These are phyloP conservation scores for Ichneumon xanthorius DNA, from an alignment of 2,888 invertebrate species.

Conservation along the genomic window DNA sequence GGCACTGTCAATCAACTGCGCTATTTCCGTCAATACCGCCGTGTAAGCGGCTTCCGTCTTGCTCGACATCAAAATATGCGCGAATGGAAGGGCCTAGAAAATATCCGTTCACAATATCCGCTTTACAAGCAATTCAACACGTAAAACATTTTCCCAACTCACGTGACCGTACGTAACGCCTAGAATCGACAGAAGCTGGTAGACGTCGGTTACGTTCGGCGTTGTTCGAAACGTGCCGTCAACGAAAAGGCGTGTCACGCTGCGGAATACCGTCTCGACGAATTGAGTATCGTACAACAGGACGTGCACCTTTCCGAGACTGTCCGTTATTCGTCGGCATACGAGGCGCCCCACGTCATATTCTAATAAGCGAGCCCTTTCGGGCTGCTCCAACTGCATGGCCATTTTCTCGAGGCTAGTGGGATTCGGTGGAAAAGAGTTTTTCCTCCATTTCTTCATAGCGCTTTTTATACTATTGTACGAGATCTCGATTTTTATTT, in stretches of 20 bases:
- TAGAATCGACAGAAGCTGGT: conserved; percentile 39
- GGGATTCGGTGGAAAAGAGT: conserved; percentile 27
- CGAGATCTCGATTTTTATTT: too few species aligned
- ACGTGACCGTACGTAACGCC: conserved; percentile 44
- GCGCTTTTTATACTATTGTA: neutral
- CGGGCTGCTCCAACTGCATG: conserved; percentile 15
- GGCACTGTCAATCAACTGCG: neutral
- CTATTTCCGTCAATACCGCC: too few species aligned
- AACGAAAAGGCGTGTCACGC: conserved; percentile 43
- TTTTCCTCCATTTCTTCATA: conserved; percentile 40
- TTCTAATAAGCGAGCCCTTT: conserved; percentile 24
- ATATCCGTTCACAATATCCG: too few species aligned
- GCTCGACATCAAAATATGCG: neutral
- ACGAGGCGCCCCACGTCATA: conserved; percentile 20
- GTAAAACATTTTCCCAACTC: neutral
- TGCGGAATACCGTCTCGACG: neutral
- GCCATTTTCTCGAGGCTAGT: conserved; percentile 24
- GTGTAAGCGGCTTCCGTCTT: too few species aligned
- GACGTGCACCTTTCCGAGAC: conserved; percentile 18
- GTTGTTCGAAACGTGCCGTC: conserved; percentile 50
- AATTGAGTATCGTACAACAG: conserved; percentile 41
- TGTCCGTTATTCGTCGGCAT: conserved; percentile 1
- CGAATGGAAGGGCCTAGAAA: too few species aligned
- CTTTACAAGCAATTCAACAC: too few species aligned
- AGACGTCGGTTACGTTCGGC: conserved; percentile 19